Conservation (phyloP, 1,140 invertebrate genomes). For the Drosophila serrata region DNA sequence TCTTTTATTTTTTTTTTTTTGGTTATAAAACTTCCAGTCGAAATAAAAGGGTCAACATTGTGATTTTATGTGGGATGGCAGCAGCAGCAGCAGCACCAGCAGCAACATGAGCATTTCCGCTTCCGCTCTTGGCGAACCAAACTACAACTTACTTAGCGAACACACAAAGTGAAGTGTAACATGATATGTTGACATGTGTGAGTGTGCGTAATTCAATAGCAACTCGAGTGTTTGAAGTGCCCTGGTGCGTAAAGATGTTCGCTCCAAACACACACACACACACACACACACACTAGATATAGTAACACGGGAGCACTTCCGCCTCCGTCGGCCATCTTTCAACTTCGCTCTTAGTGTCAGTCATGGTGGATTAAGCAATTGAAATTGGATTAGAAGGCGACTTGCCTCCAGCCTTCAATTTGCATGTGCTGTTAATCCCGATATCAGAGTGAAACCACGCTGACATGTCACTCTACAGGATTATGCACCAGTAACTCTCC, state of each 20-base stretch:
- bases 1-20: constrained; percentile 15
- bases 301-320: constrained; percentile 1
- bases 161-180: constrained; percentile 69
- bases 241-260: constrained; percentile 59
- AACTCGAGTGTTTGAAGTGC: constrained; percentile 48
- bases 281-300: neutral
- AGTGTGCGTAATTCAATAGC: constrained; percentile 66
- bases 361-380: constrained; percentile 73
- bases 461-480: constrained; percentile 50
- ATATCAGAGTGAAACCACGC: constrained; percentile 39
- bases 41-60: constrained; percentile 74
- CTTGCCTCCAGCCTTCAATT: constrained; percentile 35
- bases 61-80: constrained; percentile 45
- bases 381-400: constrained; percentile 63
- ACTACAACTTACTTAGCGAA: constrained; percentile 63
- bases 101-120: constrained; percentile 18
- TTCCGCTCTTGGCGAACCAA: constrained; percentile 27
- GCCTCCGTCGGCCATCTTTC: constrained; percentile 44
- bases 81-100: neutral
- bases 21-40: constrained; percentile 56
- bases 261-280: constrained; percentile 10
- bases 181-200: constrained; percentile 64
- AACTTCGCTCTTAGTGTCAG: constrained; percentile 56
- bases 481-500: constrained; percentile 5
- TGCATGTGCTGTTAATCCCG: constrained; percentile 52